A percentile compares a stretch with the other conserved stretches of the same genome.
These are phyloP conservation scores for Mungos mungo DNA, from an alignment of 2,113 vertebrate genomes.

Conservation along the genomic window DNA sequence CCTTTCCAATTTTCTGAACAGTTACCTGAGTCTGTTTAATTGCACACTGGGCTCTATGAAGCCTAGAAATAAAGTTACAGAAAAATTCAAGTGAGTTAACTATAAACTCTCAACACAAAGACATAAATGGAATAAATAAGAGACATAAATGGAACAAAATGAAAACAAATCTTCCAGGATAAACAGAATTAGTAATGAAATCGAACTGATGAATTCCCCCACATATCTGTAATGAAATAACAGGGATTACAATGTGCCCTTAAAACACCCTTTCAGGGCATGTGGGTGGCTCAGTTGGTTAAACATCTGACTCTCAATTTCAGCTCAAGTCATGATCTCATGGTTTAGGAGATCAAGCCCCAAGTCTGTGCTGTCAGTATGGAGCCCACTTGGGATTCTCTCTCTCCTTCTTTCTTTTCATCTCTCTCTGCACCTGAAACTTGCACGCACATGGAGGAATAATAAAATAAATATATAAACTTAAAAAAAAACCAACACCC, in stretches of 20 bases:
- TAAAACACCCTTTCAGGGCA: neutral
- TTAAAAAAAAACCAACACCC: too few relatives aligned
- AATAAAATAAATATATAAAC: too few relatives aligned
- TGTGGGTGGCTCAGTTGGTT: too few relatives aligned
- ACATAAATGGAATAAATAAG: conserved; percentile 40
- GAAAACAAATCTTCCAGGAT: conserved; percentile 17
- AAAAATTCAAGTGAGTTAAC: conserved; percentile 55
- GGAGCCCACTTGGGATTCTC: too few relatives aligned
- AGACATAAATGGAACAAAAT: conserved; percentile 39
- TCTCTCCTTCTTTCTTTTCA: too few relatives aligned
- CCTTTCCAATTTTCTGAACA: conserved; percentile 97
- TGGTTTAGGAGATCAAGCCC: too few relatives aligned
- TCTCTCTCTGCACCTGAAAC: too few relatives aligned
- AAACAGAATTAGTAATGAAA: conserved; percentile 42
- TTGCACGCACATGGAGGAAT: too few relatives aligned
- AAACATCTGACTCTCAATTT: too few relatives aligned
- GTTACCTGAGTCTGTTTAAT: conserved; percentile 99
- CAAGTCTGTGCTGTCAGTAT: too few relatives aligned
- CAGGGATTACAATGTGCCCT: neutral
- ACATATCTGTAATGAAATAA: conserved; percentile 45
- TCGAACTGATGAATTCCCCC: conserved; percentile 13
- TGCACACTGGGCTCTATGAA: conserved; percentile 97
- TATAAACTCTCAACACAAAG: conserved; percentile 36
- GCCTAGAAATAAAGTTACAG: conserved; percentile 85
- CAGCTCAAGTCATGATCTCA: too few relatives aligned